Conservation (phyloP, 2,797 vertebrate species). For the Eulemur mongoz region DNA sequence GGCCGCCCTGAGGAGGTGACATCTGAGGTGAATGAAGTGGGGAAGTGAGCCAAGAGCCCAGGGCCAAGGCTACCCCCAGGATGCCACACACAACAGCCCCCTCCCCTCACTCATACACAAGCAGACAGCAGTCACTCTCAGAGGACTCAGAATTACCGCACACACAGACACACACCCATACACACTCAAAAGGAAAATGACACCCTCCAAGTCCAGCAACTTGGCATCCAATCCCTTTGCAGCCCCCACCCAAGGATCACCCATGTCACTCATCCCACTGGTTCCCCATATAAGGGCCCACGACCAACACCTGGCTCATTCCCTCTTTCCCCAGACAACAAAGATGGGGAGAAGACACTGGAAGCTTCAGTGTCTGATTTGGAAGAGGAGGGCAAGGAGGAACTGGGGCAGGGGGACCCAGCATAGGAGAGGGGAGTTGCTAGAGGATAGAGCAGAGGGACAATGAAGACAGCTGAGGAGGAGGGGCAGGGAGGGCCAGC, state of each 20-base stretch:
- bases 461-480: not conserved
- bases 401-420: not conserved
- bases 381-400: not conserved
- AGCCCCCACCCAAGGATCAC: not conserved
- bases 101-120: not conserved
- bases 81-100: not conserved
- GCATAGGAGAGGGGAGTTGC: not conserved
- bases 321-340: not conserved
- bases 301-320: not conserved
- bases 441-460: not conserved
- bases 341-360: not conserved
- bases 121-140: not conserved
- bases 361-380: not conserved
- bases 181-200: not conserved
- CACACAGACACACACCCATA: rapidly evolving
- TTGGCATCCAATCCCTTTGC: not conserved
- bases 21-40: not conserved
- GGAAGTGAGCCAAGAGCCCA: not conserved
- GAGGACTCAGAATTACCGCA: not conserved
- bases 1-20: constrained; percentile 13
- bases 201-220: not conserved
- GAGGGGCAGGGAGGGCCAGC: not conserved
- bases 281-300: not conserved
- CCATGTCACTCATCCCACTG: not conserved
- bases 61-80: not conserved